These are phyloP conservation scores for Ladona fulva DNA, from an alignment of 1,140 invertebrate species.

Conservation along the genomic window DNA sequence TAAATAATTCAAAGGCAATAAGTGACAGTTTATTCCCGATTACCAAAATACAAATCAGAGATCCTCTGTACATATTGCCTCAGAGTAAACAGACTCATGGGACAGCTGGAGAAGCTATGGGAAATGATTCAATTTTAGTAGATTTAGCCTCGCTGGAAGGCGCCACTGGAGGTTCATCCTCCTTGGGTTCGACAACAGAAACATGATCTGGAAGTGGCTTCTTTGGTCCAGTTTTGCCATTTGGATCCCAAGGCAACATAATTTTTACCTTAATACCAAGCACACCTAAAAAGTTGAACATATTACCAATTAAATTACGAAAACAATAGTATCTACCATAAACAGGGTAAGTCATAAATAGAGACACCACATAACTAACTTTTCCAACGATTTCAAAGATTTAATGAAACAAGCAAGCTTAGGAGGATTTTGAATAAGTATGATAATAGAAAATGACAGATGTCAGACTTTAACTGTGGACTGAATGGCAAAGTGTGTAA, in stretches of 20 bases:
- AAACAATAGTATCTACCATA: too few species aligned
- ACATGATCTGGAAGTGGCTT: conserved; percentile 95
- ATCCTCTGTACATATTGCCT: background rate
- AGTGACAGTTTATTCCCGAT: background rate
- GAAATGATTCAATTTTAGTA: conserved; percentile 31
- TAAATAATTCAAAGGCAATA: too few species aligned
- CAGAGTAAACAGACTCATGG: background rate
- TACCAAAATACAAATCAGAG: background rate
- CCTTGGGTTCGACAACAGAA: conserved; percentile 88
- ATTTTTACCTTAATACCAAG: conserved; percentile 96
- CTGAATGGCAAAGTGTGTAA: too few species aligned
- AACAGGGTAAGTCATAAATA: too few species aligned
- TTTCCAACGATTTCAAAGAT: too few species aligned
- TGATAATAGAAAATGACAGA: too few species aligned
- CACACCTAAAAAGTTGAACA: conserved; percentile 42
- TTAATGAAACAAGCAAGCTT: too few species aligned
- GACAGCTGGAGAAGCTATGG: background rate
- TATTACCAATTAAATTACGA: too few species aligned
- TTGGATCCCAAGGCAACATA: conserved; percentile 97
- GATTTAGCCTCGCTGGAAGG: conserved; percentile 55
- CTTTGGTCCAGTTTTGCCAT: conserved; percentile 95
- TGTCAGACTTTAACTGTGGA: too few species aligned
- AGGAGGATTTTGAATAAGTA: too few species aligned
- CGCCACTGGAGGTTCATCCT: conserved; percentile 54
- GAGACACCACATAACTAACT: too few species aligned